Percentiles rank a stretch among this genome's conserved stretches.
Conservation (phyloP, 2,888 invertebrate species). For the Cerastis leucographa region DNA sequence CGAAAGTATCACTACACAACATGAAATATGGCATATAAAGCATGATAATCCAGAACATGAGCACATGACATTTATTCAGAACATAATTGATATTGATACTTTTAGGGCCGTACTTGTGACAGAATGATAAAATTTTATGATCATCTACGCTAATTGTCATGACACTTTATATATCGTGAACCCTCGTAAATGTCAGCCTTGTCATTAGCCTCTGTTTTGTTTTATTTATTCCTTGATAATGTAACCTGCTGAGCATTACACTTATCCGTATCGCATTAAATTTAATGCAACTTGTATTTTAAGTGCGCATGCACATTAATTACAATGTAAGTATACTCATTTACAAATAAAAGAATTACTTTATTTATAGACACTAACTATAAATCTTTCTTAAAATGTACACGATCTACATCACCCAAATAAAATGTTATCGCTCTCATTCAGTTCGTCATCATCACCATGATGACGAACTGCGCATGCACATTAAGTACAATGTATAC, state of each 20-base stretch:
- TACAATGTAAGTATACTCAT: constrained; percentile 32
- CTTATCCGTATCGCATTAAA: constrained; percentile 58
- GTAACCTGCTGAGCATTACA: constrained; percentile 47
- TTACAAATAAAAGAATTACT: constrained; percentile 48
- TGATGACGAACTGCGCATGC: too few species aligned
- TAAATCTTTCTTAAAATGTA: constrained; percentile 22
- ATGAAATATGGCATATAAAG: constrained; percentile 26
- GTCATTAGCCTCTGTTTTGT: constrained; percentile 59
- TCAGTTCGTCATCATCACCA: too few species aligned
- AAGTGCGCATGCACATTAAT: constrained; percentile 48
- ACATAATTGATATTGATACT: constrained; percentile 62
- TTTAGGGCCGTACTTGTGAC: constrained; percentile 60
- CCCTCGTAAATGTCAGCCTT: constrained; percentile 74
- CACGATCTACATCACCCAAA: constrained; percentile 27
- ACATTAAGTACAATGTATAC: constrained; percentile 45
- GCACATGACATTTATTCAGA: constrained; percentile 50
- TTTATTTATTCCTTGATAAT: constrained; percentile 58
- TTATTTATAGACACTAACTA: constrained; percentile 28
- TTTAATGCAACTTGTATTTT: constrained; percentile 59
- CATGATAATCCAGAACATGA: constrained; percentile 51
- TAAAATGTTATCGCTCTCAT: constrained; percentile 42
- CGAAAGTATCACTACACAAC: neutral
- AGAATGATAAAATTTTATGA: constrained; percentile 68
- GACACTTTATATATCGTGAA: constrained; percentile 71
- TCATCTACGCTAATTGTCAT: constrained; percentile 75